Base-by-base conservation (phyloP, 2,797 vertebrate genomes). In the Leucoraja ocellata region DNA sequence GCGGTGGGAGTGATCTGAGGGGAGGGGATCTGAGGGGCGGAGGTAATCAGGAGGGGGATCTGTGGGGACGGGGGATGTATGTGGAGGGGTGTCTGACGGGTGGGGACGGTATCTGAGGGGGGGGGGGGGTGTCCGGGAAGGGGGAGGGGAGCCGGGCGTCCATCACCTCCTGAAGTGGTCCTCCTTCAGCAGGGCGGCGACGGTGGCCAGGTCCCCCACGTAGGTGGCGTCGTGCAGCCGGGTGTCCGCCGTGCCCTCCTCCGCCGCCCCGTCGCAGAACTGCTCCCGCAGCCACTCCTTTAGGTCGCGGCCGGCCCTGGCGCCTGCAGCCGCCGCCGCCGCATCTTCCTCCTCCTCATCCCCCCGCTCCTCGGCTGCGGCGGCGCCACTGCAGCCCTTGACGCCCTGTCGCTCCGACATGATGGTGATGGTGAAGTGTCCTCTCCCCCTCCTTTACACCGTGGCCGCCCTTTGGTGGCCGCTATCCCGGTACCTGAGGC, bases 201-300 rank as follows among this genome's bases (percentile, higher is more conserved):
- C 95, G 1, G 98, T 99, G 95, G 97, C 97, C 94, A 99, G 95
- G 94, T 99, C 98, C 1, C 98, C 98, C 4, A 97, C 97, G 0
- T 98, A 98, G 93, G 98, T 98, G 0, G 98, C 98, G 0, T 99
- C 98, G 93, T 99, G 98, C 76, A 99, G 97, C 80, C 98, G 95
- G 36, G 97, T 98, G 95, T 99, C 97, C 94, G 97, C 97, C 71
- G 21, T 46, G 21, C 97, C 97, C 95, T 96, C 97, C 94, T 99
- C 98, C 93, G 97, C 94, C 0, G 98, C 97, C 74, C 97, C 97
- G 95, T 98, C 98, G 88, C 98, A 98, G 93, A 98, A 99, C 95
- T 99, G 98, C 94, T 99, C 98, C 96, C 97, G 96, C 90, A 99
- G 97, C 98, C 98, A 99, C 95, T 98, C 98, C 95, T 98, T 99